Evolutionary conservation across 1,140 invertebrate species (phyloP), one percentile per base, ranked within the genome.

Genomic region (Pemphigus obesinymphae): DNA sequence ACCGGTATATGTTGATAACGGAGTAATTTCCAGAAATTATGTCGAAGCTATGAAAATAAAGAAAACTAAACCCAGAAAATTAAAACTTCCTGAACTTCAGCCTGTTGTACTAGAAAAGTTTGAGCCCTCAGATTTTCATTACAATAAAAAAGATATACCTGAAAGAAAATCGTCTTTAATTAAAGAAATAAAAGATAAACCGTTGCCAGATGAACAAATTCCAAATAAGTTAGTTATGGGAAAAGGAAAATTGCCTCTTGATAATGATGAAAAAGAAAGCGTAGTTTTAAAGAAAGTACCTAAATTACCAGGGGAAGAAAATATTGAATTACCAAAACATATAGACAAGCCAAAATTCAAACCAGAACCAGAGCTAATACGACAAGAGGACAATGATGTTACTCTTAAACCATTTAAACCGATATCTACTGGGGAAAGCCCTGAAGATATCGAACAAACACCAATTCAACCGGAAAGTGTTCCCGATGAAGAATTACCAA

Each of bases 1-100:
- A 50, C 75, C 78, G 23, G 17, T 84, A 15, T 83, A 50, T 84
- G 88, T 88, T 23, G 88, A 92, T 86, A 88, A 89, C 85, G 92
- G 92, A 37, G 89, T 91, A 82, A 83, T 93, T 26, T 92, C 91
- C 0, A 88, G 92, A 87, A 93, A 92, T 86, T 87, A 91, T 0
- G 89, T 91, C 86, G 92, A 93, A 87, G 91, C 92, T 3, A 85
- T 89, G 55, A 89, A 91, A 86, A 83, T 91, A 23, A 82, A 89
- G 5, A 92, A 90, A 86, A 90, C 88, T 75, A 92, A 91, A 85
- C 83, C 84, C 1, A 88, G 87, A 43, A 87, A 86, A 61, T 82
- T 83, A 34, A 68, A 68, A 43, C 76, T 70, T 2, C 48, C 83
- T 73, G 76, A 82, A 2, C 23, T 75, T 0, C 68, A 82, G 84